phyloP scores from a whole-genome alignment of 2,113 vertebrate genomes.

The Dryoscopus gambensis region DNA sequence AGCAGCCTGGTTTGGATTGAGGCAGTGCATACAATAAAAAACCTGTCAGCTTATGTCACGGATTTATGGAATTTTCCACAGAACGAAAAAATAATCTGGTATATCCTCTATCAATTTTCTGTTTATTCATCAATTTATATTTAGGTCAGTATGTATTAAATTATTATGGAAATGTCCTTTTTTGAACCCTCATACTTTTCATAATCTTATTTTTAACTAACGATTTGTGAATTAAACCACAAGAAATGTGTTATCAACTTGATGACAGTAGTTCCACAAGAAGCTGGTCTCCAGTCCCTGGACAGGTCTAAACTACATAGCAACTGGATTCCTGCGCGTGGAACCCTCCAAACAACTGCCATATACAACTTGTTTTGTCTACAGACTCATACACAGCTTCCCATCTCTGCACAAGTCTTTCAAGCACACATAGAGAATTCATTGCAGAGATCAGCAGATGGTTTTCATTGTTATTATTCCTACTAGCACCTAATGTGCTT shows the following conservation, averaged over 20 bases:
- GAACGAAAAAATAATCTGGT: not conserved
- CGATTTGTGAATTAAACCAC: not conserved
- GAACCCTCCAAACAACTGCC: not conserved
- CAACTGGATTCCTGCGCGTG: not conserved
- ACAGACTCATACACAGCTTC: not conserved
- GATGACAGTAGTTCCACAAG: not conserved
- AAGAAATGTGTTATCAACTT: not conserved
- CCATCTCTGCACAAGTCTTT: not conserved
- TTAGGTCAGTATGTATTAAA: not conserved
- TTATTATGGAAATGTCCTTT: not conserved
- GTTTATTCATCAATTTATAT: not conserved
- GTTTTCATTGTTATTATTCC: slow-evolving; percentile 35
- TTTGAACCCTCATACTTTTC: not conserved
- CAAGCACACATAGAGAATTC: not conserved
- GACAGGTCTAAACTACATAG: not conserved
- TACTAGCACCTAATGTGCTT: slow-evolving; percentile 15
- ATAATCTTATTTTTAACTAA: not conserved
- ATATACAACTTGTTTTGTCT: not conserved
- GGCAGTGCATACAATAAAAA: not conserved
- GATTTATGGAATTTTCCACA: not conserved
- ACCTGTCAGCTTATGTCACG: not conserved
- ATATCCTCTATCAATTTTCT: not conserved
- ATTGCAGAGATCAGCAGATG: slow-evolving; percentile 2
- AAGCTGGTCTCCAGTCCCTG: not conserved
- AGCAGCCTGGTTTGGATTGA: not conserved